Conservation (phyloP, 2,888 invertebrate species). For the Monochamus alternatus region DNA sequence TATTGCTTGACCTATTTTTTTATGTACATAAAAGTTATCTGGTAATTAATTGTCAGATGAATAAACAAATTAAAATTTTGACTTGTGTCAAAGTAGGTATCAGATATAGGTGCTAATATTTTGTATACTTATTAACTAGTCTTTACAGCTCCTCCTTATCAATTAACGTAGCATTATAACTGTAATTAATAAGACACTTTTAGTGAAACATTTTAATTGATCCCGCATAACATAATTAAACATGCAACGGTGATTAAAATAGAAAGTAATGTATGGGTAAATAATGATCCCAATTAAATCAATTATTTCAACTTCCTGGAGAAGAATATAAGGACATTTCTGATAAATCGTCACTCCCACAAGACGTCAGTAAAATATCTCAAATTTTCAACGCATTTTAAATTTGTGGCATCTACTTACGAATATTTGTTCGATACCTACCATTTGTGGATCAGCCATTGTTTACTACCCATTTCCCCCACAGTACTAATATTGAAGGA, state of each 20-base stretch:
- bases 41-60: no score
- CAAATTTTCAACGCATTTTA: no score
- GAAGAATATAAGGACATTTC: slow-evolving; percentile 25
- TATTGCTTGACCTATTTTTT: no score
- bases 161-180: not conserved
- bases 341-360: not conserved
- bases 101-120: not conserved
- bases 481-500: no score
- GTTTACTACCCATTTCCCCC: no score
- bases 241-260: slow-evolving; percentile 1
- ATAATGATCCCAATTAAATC: slow-evolving; percentile 19
- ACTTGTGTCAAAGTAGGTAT: no score
- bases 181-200: not conserved
- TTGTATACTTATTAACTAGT: not conserved
- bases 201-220: slow-evolving; percentile 3
- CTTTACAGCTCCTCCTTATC: not conserved
- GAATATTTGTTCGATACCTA: no score
- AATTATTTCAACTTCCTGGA: slow-evolving; percentile 11
- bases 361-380: slow-evolving; percentile 6
- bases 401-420: no score
- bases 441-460: no score
- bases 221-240: slow-evolving; percentile 2
- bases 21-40: no score
- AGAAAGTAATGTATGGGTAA: slow-evolving; percentile 22
- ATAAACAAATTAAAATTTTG: no score